phyloP scores from a whole-genome alignment of 2,888 invertebrate genomes.

The Glaucopsyche alexis region DNA sequence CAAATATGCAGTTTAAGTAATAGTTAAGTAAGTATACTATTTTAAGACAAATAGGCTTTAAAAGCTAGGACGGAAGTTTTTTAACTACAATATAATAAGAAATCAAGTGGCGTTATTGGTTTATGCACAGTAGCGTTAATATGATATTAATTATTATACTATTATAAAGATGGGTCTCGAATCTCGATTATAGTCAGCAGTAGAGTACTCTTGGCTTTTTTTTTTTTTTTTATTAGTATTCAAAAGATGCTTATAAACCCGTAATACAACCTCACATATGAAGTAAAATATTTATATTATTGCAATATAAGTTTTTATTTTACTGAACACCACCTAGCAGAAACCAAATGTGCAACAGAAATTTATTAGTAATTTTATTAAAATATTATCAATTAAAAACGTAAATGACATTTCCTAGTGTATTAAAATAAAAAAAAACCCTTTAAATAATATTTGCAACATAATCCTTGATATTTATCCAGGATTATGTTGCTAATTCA shows the following conservation, averaged over 20 bases:
- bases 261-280: background rate
- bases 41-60: constrained; percentile 16
- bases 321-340: no score
- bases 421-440: no score
- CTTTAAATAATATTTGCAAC: no score
- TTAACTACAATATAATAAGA: background rate
- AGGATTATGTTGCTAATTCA: no score
- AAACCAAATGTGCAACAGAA: no score
- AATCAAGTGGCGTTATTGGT: background rate
- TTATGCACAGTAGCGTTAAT: background rate
- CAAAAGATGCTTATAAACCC: background rate
- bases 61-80: constrained; percentile 7
- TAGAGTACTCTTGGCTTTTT: background rate
- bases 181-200: background rate
- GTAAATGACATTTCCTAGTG: no score
- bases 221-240: background rate
- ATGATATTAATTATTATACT: background rate
- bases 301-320: no score
- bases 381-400: no score
- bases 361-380: no score
- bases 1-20: background rate
- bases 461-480: no score
- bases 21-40: background rate
- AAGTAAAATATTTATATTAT: no score
- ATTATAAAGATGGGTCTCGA: background rate